Base-by-base conservation (phyloP, 2,113 vertebrate species). In the Chionis minor region DNA sequence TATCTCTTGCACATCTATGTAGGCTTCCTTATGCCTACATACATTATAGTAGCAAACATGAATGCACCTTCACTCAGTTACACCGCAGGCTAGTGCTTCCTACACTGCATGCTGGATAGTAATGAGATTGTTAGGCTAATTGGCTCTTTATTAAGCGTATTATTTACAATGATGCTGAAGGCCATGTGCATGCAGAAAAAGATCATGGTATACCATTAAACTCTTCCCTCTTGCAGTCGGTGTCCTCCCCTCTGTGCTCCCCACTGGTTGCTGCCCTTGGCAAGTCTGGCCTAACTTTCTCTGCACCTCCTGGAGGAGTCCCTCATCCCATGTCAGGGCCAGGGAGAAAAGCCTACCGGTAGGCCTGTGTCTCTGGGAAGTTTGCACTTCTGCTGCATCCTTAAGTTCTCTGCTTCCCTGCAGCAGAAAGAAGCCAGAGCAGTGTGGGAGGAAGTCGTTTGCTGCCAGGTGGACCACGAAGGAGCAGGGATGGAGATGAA, bases 401-500 rank as follows among this genome's bases (percentile, higher is more conserved):
- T 84, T 59, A 17, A 28, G 65, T 89, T 91, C 83, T 86, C 82
- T 86, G 63, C 52, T 92, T 92, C 40, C 65, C 79, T 51, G 71
- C 81, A 92, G 84, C 78, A 96, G 78, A 92, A 33, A 93, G 30
- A 45, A 89, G 54, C 15, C 83, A 72, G 44, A 1, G 0, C 51
- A 47, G 66, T 35, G 73, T 4, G 32, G 95, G 82, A 97, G 92
- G 95, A 95, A 95, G 92, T 84, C 4, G 6, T 95, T 96, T 93
- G 82, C 75, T 78, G 72, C 72, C 0, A 35, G 32, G 56, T 1
- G 9, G 90, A 81, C 92, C 96, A 84, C 80, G 2, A n/a, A 90
- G 94, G 92, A 96, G 3, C 73, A 69, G 78, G 58, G 81, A 94
- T 96, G 94, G 93, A 97, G 94, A 97, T 95, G 81, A 96, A 97